These are phyloP conservation scores for Connochaetes taurinus DNA, from an alignment of 2,113 vertebrate genomes.

Conservation along the genomic window DNA sequence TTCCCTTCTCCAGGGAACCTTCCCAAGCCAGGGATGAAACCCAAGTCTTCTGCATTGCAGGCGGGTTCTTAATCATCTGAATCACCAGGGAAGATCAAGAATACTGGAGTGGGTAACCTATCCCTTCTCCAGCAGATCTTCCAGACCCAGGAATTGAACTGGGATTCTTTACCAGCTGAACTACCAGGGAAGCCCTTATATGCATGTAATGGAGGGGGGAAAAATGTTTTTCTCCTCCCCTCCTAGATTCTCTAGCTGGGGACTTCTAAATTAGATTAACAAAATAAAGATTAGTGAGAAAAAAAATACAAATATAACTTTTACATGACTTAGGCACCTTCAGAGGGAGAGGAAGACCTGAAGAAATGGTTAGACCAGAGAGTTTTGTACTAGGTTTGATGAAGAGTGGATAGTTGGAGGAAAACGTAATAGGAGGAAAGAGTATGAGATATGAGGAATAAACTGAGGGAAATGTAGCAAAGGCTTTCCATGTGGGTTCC, in stretches of 20 bases:
- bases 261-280: neutral
- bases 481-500: neutral
- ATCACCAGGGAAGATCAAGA: neutral
- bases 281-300: neutral
- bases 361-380: neutral
- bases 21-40: neutral
- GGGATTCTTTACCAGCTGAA: neutral
- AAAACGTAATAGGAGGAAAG: neutral
- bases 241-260: neutral
- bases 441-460: neutral
- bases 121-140: neutral
- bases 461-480: neutral
- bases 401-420: neutral
- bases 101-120: neutral
- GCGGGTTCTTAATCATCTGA: rapidly evolving
- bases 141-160: neutral
- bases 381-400: neutral
- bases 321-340: neutral
- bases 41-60: neutral
- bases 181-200: neutral
- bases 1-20: neutral
- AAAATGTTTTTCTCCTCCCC: neutral
- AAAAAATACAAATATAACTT: neutral
- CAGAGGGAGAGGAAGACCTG: neutral
- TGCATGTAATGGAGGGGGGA: neutral